Evolutionary conservation across 2,797 vertebrate genomes (phyloP).

Genomic region (Varecia variegata): DNA sequence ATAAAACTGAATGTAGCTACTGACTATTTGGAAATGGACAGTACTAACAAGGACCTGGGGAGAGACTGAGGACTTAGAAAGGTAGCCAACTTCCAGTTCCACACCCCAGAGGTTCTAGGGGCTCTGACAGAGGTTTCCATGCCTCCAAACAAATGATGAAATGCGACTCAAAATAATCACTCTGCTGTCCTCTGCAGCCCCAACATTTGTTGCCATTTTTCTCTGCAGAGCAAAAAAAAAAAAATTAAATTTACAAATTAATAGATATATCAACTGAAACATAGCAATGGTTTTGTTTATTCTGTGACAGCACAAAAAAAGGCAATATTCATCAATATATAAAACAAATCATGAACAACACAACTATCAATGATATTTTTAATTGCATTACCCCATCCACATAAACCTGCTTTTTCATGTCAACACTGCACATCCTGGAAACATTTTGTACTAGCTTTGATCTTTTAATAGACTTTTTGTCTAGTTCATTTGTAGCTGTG

Average conservation of each 20-base stretch:
- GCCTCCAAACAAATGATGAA: background rate
- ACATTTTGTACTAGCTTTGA: background rate
- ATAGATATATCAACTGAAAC: background rate
- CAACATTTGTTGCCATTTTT: background rate
- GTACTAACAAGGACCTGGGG: background rate
- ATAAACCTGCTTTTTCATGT: background rate
- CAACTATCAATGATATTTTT: background rate
- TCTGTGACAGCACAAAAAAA: background rate
- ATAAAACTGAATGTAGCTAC: background rate
- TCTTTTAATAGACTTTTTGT: conserved; percentile 7
- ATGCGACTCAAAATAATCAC: background rate
- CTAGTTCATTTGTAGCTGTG: background rate
- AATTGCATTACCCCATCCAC: background rate
- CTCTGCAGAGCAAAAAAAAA: background rate
- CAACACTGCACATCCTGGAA: background rate
- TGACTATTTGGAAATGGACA: background rate
- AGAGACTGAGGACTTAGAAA: background rate
- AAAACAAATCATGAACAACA: background rate
- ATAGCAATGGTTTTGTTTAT: background rate
- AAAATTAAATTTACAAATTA: background rate
- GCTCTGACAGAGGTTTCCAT: background rate
- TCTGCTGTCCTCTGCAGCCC: background rate
- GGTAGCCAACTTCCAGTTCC: background rate
- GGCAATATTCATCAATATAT: background rate
- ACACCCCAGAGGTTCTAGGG: background rate